Base-by-base conservation (phyloP, 1,140 invertebrate genomes). In the Ephestia elutella region DNA sequence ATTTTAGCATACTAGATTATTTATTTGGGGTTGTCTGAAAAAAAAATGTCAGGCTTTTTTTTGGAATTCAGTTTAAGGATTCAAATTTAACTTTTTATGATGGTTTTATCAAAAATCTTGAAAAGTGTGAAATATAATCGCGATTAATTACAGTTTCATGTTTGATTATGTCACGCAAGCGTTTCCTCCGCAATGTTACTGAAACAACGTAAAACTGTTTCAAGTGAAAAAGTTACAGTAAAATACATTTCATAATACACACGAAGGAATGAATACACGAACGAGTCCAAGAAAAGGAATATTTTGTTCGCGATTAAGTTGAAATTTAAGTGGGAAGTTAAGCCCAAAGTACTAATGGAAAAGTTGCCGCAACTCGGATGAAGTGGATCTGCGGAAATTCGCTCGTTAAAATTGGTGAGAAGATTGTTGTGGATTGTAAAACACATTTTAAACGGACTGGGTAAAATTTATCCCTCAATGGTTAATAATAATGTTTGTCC, bases 231-330 rank as follows among this genome's bases (percentile, higher is more conserved):
- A 20, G 18, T 49, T 50, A 10, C 49, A 32, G 11, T 32, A 32
- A 32, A 32, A 32, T 20, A 50, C 18, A 10, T 50, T 20, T 11
- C 49, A 10, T 50, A 19, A 50, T 11, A 50, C 2, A 49, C 18
- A 15, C 15, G n/a, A 5, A 50, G 5, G 20, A 50, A 20, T 50
- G 20, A 4, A 50, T 50, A 60, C 21, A 65, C 53, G 49, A 28
- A 59, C 54, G 55, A 66, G 56, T 70, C 68, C 59, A 66, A 48
- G 64, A 60, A 75, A 70, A 60, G 62, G 66, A 72, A 80, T 71
- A 76, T 75, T 73, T 76, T 69, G 67, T 70, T 70, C 68, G 54
- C 66, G 69, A 75, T 80, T 75, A 75, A 75, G 70, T 72, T 69
- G 60, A 75, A 71, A 70, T 75, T 73, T 71, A 78, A 71, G 77